Percentiles rank a stretch among this genome's conserved stretches.
phyloP scores from a whole-genome alignment of 2,888 invertebrate genomes.

The Torymus tubicola region DNA sequence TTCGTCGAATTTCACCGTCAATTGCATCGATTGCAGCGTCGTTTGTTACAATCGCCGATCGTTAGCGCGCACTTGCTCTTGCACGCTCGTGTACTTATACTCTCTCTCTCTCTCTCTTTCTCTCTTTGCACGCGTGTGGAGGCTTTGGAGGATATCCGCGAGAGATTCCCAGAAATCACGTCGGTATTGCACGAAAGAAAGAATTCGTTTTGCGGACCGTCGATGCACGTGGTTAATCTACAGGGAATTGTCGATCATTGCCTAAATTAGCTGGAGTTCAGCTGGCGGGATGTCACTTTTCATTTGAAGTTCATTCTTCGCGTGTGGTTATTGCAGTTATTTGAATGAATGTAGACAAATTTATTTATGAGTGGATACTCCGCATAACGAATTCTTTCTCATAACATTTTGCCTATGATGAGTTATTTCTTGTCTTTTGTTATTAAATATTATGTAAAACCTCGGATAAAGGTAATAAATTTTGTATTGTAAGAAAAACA shows the following conservation, averaged over 20 bases:
- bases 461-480: too few species aligned
- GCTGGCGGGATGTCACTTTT: conserved; percentile 44
- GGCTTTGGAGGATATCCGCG: conserved; percentile 1
- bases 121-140: neutral
- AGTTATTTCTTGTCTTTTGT: neutral
- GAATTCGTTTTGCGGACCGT: conserved; percentile 8
- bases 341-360: neutral
- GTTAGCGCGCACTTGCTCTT: conserved; percentile 18
- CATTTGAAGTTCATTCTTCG: neutral
- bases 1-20: conserved; percentile 26
- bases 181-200: neutral
- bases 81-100: neutral
- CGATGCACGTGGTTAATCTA: conserved; percentile 9
- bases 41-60: conserved; percentile 38
- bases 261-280: neutral
- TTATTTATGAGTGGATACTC: neutral
- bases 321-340: conserved; percentile 8
- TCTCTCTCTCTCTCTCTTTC: neutral
- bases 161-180: conserved; percentile 1
- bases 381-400: too few species aligned
- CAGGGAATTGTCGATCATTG: conserved; percentile 24
- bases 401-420: neutral
- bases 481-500: too few species aligned
- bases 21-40: conserved; percentile 32
- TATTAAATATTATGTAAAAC: too few species aligned